Evolutionary conservation across 2,113 vertebrate genomes (phyloP).

Genomic region (Megaceryle torquata): DNA sequence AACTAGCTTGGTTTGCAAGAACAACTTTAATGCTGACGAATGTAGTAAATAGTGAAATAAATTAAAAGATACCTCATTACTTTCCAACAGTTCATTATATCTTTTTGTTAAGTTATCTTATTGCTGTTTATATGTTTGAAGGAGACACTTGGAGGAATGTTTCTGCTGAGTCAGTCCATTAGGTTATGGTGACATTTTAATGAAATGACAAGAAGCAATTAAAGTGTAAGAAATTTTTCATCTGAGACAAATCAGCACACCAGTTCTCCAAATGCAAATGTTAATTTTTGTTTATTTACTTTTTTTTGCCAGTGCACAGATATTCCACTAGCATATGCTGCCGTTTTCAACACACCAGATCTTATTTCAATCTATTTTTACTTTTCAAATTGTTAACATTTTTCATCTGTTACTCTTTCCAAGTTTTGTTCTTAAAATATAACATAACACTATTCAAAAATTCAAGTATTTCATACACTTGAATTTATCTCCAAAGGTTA

Average conservation of each 20-base stretch:
- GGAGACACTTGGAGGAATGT: not conserved
- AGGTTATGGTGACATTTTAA: not conserved
- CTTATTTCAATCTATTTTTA: conserved; percentile 7
- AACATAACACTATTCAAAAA: not conserved
- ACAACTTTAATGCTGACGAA: not conserved
- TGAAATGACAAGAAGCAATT: not conserved
- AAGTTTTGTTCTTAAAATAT: not conserved
- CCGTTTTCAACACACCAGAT: not conserved
- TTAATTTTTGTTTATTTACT: conserved; percentile 15
- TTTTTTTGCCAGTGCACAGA: not conserved
- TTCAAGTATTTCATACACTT: not conserved
- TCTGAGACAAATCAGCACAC: not conserved
- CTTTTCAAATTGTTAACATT: not conserved
- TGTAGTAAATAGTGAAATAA: not conserved
- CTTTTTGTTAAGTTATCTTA: not conserved
- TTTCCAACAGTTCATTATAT: not conserved
- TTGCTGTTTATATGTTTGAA: not conserved
- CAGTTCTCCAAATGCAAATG: not conserved
- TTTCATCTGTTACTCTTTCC: not conserved
- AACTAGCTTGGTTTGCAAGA: not conserved
- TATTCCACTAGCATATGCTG: not conserved
- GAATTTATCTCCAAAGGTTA: not conserved
- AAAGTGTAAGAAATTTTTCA: not conserved
- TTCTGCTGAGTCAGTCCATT: not conserved
- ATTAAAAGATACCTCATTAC: not conserved